Evolutionary conservation across 2,888 invertebrate species (phyloP).

Genomic region (Nemotelus nigrinus): DNA sequence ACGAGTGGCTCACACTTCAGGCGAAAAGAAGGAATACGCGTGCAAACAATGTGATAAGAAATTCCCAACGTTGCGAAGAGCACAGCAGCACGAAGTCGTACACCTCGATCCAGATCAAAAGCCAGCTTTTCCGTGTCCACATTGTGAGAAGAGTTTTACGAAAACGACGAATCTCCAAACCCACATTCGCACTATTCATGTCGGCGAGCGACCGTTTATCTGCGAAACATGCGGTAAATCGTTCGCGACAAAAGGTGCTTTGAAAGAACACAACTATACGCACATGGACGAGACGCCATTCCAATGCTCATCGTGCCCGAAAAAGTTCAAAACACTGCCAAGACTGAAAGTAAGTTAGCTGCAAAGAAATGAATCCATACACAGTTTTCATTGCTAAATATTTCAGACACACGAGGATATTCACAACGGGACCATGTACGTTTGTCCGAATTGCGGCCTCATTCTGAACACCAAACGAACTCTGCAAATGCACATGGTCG

Average conservation of each 20-base stretch:
- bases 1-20: conserved; percentile 12
- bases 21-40: conserved; percentile 7
- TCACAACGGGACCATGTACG: conserved; percentile 63
- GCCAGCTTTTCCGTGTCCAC: conserved; percentile 51
- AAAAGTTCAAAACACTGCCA: conserved; percentile 61
- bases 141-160: conserved; percentile 51
- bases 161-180: conserved; percentile 45
- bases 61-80: conserved; percentile 51
- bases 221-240: conserved; percentile 66
- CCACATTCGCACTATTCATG: conserved; percentile 53
- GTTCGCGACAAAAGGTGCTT: conserved; percentile 65
- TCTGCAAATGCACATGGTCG: conserved; percentile 64
- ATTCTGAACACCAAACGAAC: conserved; percentile 66
- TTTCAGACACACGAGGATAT: conserved; percentile 64
- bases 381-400: background rate
- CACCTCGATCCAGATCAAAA: conserved; percentile 52
- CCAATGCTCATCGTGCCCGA: conserved; percentile 62
- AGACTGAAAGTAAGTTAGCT: conserved; percentile 56
- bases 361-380: no score
- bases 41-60: conserved; percentile 51
- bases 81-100: conserved; percentile 49
- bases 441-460: conserved; percentile 64
- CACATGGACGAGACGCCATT: conserved; percentile 66
- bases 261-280: conserved; percentile 66
- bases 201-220: conserved; percentile 63